phyloP scores from a whole-genome alignment of 1,140 invertebrate species.

The Eurosta solidaginis region DNA sequence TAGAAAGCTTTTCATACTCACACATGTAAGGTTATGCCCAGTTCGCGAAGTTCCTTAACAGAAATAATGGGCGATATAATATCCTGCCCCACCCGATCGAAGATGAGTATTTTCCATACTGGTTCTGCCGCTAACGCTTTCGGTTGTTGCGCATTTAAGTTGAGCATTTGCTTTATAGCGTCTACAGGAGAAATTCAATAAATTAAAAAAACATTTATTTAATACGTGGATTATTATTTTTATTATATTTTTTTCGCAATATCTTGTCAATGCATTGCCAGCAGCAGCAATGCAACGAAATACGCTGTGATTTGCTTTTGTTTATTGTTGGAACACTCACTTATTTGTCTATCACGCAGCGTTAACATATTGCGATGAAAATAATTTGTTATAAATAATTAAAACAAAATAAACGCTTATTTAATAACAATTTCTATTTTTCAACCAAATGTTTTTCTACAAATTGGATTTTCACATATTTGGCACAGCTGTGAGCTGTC shows the following conservation, averaged over 20 bases:
- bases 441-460: not conserved
- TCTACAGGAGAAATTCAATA: constrained; percentile 64
- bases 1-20: constrained; percentile 63
- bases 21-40: constrained; percentile 97
- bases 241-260: not conserved
- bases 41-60: constrained; percentile 92
- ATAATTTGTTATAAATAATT: not conserved
- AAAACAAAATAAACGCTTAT: not conserved
- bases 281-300: not conserved
- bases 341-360: constrained; percentile 74
- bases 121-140: constrained; percentile 81
- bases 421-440: not conserved
- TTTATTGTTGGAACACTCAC: constrained; percentile 60
- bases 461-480: constrained; percentile 20
- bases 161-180: constrained; percentile 92
- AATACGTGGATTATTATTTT: not conserved
- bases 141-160: constrained; percentile 81
- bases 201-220: constrained; percentile 33
- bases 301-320: not conserved
- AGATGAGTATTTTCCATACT: constrained; percentile 94
- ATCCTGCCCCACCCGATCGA: constrained; percentile 95
- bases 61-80: constrained; percentile 97
- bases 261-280: not conserved
- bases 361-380: constrained; percentile 64
- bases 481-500: constrained; percentile 33